Evolutionary conservation across 1,140 invertebrate genomes (phyloP).

Genomic region (Brachionus calyciflorus): DNA sequence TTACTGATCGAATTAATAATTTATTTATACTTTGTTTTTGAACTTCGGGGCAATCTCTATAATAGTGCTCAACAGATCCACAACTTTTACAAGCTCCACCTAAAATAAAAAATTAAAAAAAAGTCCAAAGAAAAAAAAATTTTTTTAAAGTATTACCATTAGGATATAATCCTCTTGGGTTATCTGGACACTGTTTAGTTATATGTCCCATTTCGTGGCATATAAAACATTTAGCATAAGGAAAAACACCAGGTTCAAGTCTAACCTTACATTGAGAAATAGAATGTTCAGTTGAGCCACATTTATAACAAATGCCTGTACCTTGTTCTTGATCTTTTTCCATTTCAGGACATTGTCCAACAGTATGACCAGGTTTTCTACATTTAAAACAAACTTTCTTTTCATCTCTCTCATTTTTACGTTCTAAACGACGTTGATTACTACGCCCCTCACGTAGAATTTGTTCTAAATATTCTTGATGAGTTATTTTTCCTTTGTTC

Average conservation of each 20-base stretch:
- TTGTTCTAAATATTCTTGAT: constrained; percentile 42
- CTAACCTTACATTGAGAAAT: constrained; percentile 56
- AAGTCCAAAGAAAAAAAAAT: constrained; percentile 34
- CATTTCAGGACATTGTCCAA: constrained; percentile 72
- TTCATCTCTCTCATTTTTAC: constrained; percentile 9
- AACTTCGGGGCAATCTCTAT: constrained; percentile 72
- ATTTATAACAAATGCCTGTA: constrained; percentile 61
- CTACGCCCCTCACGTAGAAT: constrained; percentile 29
- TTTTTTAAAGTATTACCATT: constrained; percentile 63
- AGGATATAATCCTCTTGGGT: constrained; percentile 75
- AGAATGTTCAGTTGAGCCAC: constrained; percentile 61
- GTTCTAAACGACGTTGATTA: constrained; percentile 22
- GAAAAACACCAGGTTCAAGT: constrained; percentile 63
- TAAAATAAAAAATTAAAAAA: constrained; percentile 39
- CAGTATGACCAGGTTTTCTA: constrained; percentile 67
- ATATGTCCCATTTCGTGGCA: constrained; percentile 61
- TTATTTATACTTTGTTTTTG: constrained; percentile 23
- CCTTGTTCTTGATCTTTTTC: constrained; percentile 60
- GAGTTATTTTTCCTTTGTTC: constrained; percentile 23
- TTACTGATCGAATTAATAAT: background rate
- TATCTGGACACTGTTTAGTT: constrained; percentile 61
- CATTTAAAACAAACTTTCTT: constrained; percentile 72
- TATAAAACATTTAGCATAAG: constrained; percentile 70
- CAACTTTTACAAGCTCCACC: constrained; percentile 74
- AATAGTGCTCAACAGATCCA: constrained; percentile 79